Conservation (phyloP, 2,113 vertebrate species). For the human (Homo sapiens) region GRCh38 chr16:6138001-6138500, state of each 20-base stretch:
- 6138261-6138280: not conserved
- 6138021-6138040: too few species aligned
- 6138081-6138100: not conserved
- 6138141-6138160: not conserved
- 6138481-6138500: not conserved
- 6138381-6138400: not conserved
- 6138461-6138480: not conserved
- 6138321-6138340: not conserved
- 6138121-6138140: not conserved
- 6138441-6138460: not conserved
- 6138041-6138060: not conserved
- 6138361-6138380: not conserved
- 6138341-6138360: not conserved
- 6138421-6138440: too few species aligned
- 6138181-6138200: not conserved
- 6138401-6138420: not conserved
- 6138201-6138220: not conserved
- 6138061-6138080: not conserved
- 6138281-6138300: accelerated
- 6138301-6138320: not conserved
- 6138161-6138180: not conserved
- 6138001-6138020: not conserved
- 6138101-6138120: not conserved
- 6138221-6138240: not conserved
- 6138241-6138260: not conserved